Evolutionary conservation across 1,140 invertebrate species (phyloP).

Genomic region (Leptoteleia sp.): DNA sequence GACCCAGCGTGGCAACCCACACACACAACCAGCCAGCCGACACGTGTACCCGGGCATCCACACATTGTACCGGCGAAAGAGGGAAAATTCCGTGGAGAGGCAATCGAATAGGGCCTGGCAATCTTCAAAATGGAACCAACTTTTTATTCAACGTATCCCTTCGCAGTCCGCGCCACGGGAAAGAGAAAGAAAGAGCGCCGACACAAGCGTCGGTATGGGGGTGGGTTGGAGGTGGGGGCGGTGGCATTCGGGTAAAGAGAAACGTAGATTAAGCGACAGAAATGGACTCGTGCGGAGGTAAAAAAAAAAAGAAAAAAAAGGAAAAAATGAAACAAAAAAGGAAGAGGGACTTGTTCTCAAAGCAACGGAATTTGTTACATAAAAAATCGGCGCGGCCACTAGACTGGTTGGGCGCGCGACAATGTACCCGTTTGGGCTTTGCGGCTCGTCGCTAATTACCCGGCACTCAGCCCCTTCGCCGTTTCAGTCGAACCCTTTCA

Average conservation of each 20-base stretch:
- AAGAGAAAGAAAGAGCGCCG: conserved; percentile 7
- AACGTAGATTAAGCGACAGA: conserved; percentile 58
- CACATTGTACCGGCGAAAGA: too few species aligned
- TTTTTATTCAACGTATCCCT: too few species aligned
- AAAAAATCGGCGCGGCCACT: conserved; percentile 58
- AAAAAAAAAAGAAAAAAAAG: too few species aligned
- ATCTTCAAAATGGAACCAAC: too few species aligned
- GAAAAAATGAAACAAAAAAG: too few species aligned
- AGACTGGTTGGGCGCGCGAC: conserved; percentile 46
- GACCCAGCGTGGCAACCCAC: too few species aligned
- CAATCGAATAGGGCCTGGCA: too few species aligned
- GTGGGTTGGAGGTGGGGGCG: conserved; percentile 1
- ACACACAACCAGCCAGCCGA: too few species aligned
- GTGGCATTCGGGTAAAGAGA: conserved; percentile 32
- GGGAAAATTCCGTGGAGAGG: too few species aligned
- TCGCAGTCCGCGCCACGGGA: too few species aligned
- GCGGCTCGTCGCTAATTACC: conserved; percentile 74
- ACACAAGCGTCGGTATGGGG: background rate
- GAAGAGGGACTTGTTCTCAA: conserved; percentile 58
- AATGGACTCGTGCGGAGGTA: conserved; percentile 43
- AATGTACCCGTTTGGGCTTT: conserved; percentile 74
- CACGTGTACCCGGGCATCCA: too few species aligned
- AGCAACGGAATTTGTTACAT: conserved; percentile 72
- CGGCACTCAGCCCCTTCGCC: conserved; percentile 62
- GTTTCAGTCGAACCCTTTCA: conserved; percentile 63